Base-by-base conservation (phyloP, 53 echinoderm and acorn worm species). In the Stichopus horrens region DNA sequence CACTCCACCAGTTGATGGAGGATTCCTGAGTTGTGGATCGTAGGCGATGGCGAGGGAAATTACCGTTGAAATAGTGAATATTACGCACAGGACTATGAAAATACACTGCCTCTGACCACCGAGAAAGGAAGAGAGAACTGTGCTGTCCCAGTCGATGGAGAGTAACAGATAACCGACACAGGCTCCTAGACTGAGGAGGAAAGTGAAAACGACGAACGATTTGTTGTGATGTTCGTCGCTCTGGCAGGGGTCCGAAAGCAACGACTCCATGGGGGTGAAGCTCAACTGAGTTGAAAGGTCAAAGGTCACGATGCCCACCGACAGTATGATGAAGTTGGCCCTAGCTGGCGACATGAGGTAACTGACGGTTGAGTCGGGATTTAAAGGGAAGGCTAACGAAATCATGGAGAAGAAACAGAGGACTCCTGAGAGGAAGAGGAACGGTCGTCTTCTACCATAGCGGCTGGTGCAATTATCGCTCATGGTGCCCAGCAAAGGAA, bases 221-320 rank as follows among this genome's bases (percentile, higher is more conserved):
- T 90, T 87, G 84, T 99, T 99, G 8, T 94, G 93, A 23, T 99
- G 94, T 0, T 88, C 84, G 63, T 96, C 95, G 0, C 90, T 86
- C 56, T 90, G 80, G 67, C 94, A 96, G 37, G 8, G 94, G 94
- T 99, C 99, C 9, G 96, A 96, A 66, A 99, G 86, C 8, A 99
- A 86, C 5, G 96, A 93, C 57, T 99, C 99, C 73, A 99, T 77
- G 0, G 99, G 99, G 37, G 96, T 96, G 75, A 93, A 94, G 14
- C 93, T 90, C 14, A 94, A 76, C 88, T 99, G 99, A 5, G 99
- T 91, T 55, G 96, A 94, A 59, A 99, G 94, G 78, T 99, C 99
- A 7, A 99, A 92, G 21, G 94, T 88, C 57, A 99, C 89, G 21
- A 99, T 95, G 9, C 92, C 86, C 54, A 94, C 86, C 8, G 96